phyloP scores from a whole-genome alignment of 2,113 vertebrate genomes.

The Lophura nycthemera region DNA sequence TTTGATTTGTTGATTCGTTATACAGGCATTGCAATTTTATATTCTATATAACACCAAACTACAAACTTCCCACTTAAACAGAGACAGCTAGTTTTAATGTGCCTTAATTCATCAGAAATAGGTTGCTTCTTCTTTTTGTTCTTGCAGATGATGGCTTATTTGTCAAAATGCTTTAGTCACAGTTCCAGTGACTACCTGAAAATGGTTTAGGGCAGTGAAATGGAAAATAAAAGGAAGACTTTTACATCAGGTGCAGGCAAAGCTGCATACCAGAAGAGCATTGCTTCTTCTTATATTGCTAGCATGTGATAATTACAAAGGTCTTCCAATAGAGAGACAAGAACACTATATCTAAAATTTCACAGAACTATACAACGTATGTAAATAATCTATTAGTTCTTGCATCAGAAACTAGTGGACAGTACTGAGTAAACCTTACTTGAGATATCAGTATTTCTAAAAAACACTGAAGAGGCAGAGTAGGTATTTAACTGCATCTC shows the following conservation, averaged over 20 bases:
- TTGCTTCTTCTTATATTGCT: neutral
- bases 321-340: neutral
- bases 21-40: rapidly evolving
- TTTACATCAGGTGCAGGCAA: neutral
- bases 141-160: neutral
- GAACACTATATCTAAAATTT: neutral
- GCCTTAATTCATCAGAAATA: neutral
- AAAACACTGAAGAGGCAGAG: neutral
- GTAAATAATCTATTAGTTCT: neutral
- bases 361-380: neutral
- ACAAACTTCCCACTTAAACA: neutral
- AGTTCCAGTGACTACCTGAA: neutral
- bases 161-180: slow-evolving; percentile 4
- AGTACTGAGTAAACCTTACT: neutral
- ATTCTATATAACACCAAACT: neutral
- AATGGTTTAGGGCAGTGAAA: neutral
- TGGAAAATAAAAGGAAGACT: slow-evolving; percentile 13
- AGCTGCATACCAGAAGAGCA: neutral
- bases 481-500: neutral
- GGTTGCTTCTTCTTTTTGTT: neutral
- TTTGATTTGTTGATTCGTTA: neutral
- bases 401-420: neutral
- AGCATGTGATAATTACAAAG: neutral
- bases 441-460: neutral
- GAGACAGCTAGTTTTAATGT: neutral